Conservation (phyloP, 2,113 vertebrate genomes). For the Alligator sinensis region DNA sequence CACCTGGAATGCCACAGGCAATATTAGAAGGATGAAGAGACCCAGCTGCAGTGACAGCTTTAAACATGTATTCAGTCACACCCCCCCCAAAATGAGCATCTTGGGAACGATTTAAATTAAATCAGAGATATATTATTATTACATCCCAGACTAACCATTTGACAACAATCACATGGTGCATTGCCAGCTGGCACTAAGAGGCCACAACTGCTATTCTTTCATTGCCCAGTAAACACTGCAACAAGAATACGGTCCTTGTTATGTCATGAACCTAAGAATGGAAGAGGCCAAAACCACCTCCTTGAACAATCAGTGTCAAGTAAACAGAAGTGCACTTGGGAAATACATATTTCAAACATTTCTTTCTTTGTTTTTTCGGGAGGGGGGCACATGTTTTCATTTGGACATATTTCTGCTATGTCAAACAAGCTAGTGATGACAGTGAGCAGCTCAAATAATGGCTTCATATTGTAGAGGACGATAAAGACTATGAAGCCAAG, state of each 20-base stretch:
- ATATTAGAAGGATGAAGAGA: constrained; percentile 7
- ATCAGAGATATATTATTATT: constrained; percentile 43
- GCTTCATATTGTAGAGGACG: constrained; percentile 20
- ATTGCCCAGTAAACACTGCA: neutral
- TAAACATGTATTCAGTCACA: neutral
- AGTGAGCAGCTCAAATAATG: constrained; percentile 7
- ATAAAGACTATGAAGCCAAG: constrained; percentile 58
- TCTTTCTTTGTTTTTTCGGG: constrained; percentile 26
- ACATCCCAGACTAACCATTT: constrained; percentile 23
- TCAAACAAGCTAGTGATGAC: constrained; percentile 31
- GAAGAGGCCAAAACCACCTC: constrained; percentile 67
- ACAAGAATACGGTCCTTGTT: constrained; percentile 66
- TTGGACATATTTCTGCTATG: constrained; percentile 60
- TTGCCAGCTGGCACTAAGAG: constrained; percentile 52
- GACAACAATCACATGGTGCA: constrained; percentile 25
- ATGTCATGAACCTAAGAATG: constrained; percentile 53
- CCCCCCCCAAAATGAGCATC: constrained; percentile 25
- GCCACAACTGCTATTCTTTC: constrained; percentile 39
- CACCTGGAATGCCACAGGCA: constrained; percentile 37
- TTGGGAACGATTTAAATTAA: constrained; percentile 30
- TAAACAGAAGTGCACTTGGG: constrained; percentile 60
- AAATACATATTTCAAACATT: constrained; percentile 55
- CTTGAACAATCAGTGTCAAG: constrained; percentile 69
- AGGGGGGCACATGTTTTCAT: neutral
- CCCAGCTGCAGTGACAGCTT: constrained; percentile 9